A percentile compares a stretch with the other conserved stretches of the same genome.
phyloP scores from a whole-genome alignment of 23 tunicate genomes.

The Botrylloides violaceus region DNA sequence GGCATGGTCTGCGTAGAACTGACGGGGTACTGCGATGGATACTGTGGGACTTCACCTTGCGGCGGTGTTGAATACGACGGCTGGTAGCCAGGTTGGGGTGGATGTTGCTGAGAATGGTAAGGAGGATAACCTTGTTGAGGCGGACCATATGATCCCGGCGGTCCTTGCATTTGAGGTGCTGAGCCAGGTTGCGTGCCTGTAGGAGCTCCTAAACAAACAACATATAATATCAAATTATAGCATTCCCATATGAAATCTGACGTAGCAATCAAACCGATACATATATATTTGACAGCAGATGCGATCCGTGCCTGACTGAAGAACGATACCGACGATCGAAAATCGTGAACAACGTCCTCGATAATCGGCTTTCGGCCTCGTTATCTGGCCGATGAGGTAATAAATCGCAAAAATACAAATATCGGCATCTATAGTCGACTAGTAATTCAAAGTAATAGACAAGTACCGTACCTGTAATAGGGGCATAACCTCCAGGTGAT shows the following conservation, averaged over 20 bases:
- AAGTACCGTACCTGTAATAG: not conserved
- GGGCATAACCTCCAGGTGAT: constrained; percentile 4
- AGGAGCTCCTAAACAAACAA: not conserved
- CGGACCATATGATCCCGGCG: not conserved
- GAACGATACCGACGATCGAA: too few species aligned
- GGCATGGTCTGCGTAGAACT: constrained; percentile 1
- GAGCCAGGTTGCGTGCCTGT: not conserved
- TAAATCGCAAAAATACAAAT: too few species aligned
- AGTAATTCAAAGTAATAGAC: not conserved
- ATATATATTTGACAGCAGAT: too few species aligned
- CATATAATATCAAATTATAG: not conserved
- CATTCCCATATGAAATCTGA: not conserved
- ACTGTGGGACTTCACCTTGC: constrained; percentile 3
- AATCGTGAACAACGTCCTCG: too few species aligned
- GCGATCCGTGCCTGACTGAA: too few species aligned
- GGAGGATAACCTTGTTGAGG: constrained; percentile 5
- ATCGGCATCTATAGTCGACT: too few species aligned
- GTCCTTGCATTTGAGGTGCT: constrained; percentile 15
- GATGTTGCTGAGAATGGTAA: not conserved
- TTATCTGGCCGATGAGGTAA: too few species aligned
- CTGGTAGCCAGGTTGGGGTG: constrained; percentile 3
- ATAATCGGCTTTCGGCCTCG: too few species aligned
- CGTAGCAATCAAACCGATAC: too few species aligned
- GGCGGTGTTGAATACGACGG: constrained; percentile 9
- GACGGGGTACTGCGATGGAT: constrained; percentile 4